Base-by-base conservation (phyloP, 2,797 vertebrate species). In the Diplodus puntazzo region DNA sequence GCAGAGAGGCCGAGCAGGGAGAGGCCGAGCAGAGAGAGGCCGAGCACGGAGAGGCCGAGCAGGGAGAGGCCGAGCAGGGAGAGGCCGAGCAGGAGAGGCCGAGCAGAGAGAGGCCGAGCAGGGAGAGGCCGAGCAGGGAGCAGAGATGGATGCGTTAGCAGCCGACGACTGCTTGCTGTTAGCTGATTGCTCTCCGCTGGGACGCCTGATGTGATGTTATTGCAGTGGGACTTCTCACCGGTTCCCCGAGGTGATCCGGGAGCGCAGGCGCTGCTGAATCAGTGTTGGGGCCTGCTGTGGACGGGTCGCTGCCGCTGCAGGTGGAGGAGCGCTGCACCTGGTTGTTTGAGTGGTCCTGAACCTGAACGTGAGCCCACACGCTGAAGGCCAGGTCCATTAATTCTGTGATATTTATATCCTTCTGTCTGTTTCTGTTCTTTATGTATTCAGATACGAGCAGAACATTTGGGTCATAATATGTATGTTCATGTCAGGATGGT, bases 151-250 rank as follows among this genome's bases (percentile, higher is more conserved):
- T 46, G 23, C 46, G 58, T 82, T 62, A 77, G 73, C 52, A 42
- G 59, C 53, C 48, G 0, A 62, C 42, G 67, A 61, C 34, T n/a
- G 8, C 73, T 49, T 5, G 25, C 50, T 73, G 75, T 49, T 81
- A 81, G 77, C 69, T 79, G 78, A 87, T 79, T 39, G 72, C 73
- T 54, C 46, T 83, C 71, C 18, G 49, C 53, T 34, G 73, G 53
- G 74, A 58, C n/a, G 3, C 66, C 78, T 68, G 46, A 59, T 77
- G 73, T 65, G 81, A 69, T 25, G 57, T 73, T 84, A 73, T 71
- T 77, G 81, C 73, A 55, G 57, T 23, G 82, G 82, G 77, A 80
- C 50, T 64, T 61, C 49, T 50, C 5, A 0, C 18, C 3, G 50
- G 53, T 65, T 80, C 73, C 82, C 79, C 1, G 3, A 72, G 76